Base-by-base conservation (phyloP, 2,888 invertebrate genomes). In the Sinotaia quadrata region DNA sequence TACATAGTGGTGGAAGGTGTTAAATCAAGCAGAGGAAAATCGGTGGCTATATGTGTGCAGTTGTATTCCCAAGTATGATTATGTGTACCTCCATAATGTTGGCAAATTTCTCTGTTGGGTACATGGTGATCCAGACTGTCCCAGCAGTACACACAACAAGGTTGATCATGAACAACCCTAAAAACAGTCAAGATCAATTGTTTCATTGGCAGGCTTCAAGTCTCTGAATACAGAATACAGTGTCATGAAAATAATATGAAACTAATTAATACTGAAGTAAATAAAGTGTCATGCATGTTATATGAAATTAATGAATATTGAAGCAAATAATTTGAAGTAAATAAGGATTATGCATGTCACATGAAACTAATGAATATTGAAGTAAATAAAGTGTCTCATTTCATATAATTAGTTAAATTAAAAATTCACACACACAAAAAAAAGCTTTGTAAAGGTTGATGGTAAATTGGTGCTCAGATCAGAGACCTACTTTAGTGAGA, bases 151-250 rank as follows among this genome's bases (percentile, higher is more conserved):
- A 90, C 0, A 90, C 82, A 7, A 92, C 71, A 12, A 93, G 83
- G 15, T 91, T 90, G 10, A 90, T 71, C 68, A 93, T 88, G 87
- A 94, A 91, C 78, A 90, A 90, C 78, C 90, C 92, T 92, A 88
- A 44, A 88, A 86, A 72, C 69, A 52, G 54, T 57, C 71, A n/a
- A n/a, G n/a, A n/a, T n/a, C n/a, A n/a, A n/a, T n/a, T n/a, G n/a
- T n/a, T n/a, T n/a, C n/a, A 52, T 47, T 18, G 61, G 2, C 56
- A 34, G 18, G 52, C 24, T 15, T 8, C n/a, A n/a, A n/a, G n/a
- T n/a, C n/a, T n/a, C 21, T 10, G 52, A 51, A 51, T 51, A 10
- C 52, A n/a, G n/a, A n/a, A n/a, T n/a, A n/a, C n/a, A n/a, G n/a
- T n/a, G n/a, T n/a, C n/a, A n/a, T n/a, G n/a, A n/a, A n/a, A n/a